phyloP scores from a whole-genome alignment of 1,140 invertebrate genomes.

The Diuraphis noxia region DNA sequence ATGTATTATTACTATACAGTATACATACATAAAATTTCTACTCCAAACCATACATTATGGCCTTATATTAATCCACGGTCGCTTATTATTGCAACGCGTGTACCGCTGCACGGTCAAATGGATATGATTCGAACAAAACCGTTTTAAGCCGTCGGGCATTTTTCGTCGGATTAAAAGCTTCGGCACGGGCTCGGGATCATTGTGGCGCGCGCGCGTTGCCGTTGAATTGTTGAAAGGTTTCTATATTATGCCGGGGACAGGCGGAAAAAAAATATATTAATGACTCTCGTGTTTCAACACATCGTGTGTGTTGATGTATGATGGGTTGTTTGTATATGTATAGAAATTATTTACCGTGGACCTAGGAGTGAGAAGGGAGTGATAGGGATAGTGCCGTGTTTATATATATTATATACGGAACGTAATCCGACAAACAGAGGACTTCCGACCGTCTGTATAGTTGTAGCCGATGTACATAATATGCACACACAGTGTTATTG shows the following conservation, averaged over 20 bases:
- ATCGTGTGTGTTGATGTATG: not conserved
- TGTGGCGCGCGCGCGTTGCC: not conserved
- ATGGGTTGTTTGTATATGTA: not conserved
- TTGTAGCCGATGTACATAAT: not conserved
- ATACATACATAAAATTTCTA: not conserved
- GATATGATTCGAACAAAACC: slow-evolving; percentile 13
- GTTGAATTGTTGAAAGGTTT: slow-evolving; percentile 51
- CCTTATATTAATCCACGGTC: slow-evolving; percentile 25
- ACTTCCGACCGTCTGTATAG: not conserved
- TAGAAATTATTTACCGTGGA: slow-evolving; percentile 15
- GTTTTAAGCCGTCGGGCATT: slow-evolving; percentile 34
- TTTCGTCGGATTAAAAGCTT: slow-evolving; percentile 42
- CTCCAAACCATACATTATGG: not conserved
- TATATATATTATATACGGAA: not conserved
- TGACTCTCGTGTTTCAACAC: not conserved
- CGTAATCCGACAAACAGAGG: not conserved
- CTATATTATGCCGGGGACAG: not conserved
- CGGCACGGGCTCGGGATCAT: not conserved
- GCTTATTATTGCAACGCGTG: not conserved
- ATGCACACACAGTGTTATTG: not conserved
- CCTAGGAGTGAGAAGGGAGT: not conserved
- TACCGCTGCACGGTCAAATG: not conserved
- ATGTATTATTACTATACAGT: not conserved
- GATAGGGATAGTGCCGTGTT: not conserved
- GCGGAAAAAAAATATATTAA: slow-evolving; percentile 15